Percentiles rank a stretch among this genome's conserved stretches.
Conservation (phyloP, 1,140 invertebrate genomes). For the Sipha flava region DNA sequence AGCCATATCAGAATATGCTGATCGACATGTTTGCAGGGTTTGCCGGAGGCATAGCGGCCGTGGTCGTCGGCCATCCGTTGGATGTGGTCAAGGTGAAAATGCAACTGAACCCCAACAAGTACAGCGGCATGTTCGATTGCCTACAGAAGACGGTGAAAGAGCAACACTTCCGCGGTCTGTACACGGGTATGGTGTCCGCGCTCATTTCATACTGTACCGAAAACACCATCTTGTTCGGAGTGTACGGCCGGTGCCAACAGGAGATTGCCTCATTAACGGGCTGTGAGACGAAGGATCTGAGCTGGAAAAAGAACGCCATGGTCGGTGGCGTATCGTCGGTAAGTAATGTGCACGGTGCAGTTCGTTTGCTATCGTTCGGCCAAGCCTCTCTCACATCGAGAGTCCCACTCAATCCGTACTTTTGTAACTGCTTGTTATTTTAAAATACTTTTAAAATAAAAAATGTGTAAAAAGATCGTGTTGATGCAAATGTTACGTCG, state of each 20-base stretch:
- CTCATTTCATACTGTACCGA: conserved; percentile 92
- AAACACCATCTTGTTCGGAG: conserved; percentile 94
- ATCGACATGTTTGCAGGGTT: conserved; percentile 35
- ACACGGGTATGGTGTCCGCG: conserved; percentile 89
- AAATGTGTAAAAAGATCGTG: too few species aligned
- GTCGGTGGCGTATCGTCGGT: conserved; percentile 84
- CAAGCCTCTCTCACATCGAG: too few species aligned
- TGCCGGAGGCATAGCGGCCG: conserved; percentile 79
- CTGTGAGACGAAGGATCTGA: conserved; percentile 56
- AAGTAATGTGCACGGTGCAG: too few species aligned
- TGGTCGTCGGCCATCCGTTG: conserved; percentile 93
- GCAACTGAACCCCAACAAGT: conserved; percentile 91
- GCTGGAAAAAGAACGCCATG: conserved; percentile 71
- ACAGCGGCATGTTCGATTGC: conserved; percentile 76
- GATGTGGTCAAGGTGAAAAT: conserved; percentile 98
- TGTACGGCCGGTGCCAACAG: conserved; percentile 95
- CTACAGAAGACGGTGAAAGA: conserved; percentile 63
- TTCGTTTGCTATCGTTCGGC: too few species aligned
- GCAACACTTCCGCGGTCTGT: conserved; percentile 77
- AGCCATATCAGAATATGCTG: too few species aligned
- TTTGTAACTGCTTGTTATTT: too few species aligned
- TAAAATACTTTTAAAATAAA: too few species aligned
- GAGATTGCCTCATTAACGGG: conserved; percentile 65
- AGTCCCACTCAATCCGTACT: too few species aligned
- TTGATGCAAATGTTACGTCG: too few species aligned